Evolutionary conservation across 2,888 invertebrate species (phyloP), one percentile per base, ranked within the genome.

Genomic region (Thereva nobilitata): DNA sequence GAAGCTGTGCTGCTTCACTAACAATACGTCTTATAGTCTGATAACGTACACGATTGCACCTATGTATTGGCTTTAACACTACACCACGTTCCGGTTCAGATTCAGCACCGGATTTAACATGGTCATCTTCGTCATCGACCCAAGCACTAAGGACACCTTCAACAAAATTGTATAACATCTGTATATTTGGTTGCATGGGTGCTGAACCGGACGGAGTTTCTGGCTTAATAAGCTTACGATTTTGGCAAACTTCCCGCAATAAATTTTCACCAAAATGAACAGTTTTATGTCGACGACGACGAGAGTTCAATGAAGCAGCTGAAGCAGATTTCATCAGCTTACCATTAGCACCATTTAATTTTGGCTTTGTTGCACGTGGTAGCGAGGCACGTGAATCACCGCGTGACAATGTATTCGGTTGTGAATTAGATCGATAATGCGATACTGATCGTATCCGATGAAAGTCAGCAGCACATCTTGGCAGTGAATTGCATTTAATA

Each of bases 161-260:
- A 73, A 91, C 90, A 76, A 91, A 91, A 80, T 89, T 90, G 80
- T 91, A 91, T 74, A 91, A 83, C 81, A 90, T 89, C 80, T 91
- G 90, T 56, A 91, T 90, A 79, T 90, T 90, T 63, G 89, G 88
- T 79, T 89, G 88, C 84, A 89, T 79, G 64, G 79, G 79, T 70
- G 79, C 78, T 69, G 80, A 79, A 66, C 79, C 80, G 74, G 80
- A 79, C 72, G 80, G 80, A 71, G 72, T 73, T 72, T 79, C 79
- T 71, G 83, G 82, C 70, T 82, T 82, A 68, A 83, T 82, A 63
- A 84, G 77, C 74, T 84, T 87, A 67, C 89, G 86, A 79, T 89
- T 89, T 71, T 89, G 87, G 79, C 88, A 89, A 63, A 89, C 89
- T 79, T 89, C 89, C 79, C 89, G 85, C 72, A 89, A 79, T 38